phyloP scores from a whole-genome alignment of 2,797 vertebrate genomes.

The Percopsis omiscomaycus region DNA sequence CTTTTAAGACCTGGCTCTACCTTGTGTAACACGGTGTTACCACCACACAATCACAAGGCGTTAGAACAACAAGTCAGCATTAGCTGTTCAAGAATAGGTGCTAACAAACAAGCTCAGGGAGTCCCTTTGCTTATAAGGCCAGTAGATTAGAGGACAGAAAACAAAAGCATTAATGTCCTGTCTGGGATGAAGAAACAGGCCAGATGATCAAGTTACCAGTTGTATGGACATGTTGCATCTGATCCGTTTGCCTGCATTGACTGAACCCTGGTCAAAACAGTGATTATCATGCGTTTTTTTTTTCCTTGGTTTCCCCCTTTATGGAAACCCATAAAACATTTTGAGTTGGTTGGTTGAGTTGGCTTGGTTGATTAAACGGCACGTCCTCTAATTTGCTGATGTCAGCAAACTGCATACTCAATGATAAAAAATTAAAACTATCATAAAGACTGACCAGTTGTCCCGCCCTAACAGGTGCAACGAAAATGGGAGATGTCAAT shows the following conservation, averaged over 20 bases:
- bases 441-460: too few relatives aligned
- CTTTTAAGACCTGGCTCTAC: constrained; percentile 19
- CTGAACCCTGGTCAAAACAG: background rate
- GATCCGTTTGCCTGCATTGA: background rate
- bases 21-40: background rate
- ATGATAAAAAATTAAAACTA: too few relatives aligned
- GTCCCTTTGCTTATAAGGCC: constrained; percentile 4
- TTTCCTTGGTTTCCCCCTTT: too few relatives aligned
- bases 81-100: constrained; percentile 29
- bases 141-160: background rate
- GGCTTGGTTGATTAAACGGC: too few relatives aligned
- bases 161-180: background rate
- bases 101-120: constrained; percentile 19
- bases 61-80: constrained; percentile 29
- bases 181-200: constrained; percentile 6
- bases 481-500: too few relatives aligned
- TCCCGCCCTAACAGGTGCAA: too few relatives aligned
- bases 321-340: too few relatives aligned
- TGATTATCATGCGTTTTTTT: background rate
- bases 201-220: constrained; percentile 1
- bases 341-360: too few relatives aligned
- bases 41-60: constrained; percentile 30
- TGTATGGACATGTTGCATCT: background rate
- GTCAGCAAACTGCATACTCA: too few relatives aligned
- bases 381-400: too few relatives aligned